Evolutionary conservation across 2,113 vertebrate genomes (phyloP), one percentile per base, ranked within the genome.

Genomic region (Toxotes chatareus): DNA sequence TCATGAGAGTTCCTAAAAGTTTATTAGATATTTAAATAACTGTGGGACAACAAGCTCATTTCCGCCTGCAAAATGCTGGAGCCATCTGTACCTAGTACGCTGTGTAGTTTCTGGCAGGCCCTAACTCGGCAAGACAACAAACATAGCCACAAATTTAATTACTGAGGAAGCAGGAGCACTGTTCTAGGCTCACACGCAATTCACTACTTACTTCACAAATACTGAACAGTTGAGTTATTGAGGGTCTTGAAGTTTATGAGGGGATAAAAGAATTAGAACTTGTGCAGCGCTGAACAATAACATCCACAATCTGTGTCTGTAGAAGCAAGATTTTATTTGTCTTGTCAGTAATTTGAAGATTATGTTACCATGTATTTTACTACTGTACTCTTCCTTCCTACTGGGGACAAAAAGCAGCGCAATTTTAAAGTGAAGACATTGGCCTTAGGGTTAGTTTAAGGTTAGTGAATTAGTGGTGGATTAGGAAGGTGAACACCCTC

Each of bases 81-180:
- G 61, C 34, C 73, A 42, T 79, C 65, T 73, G 34, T 47, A 59
- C 63, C 5, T 34, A n/a, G 73, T 16, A 17, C 10, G 19, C 47
- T 55, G 64, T 44, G 31, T 23, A 31, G n/a, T 83, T 73, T 63
- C 67, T 84, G 86, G 74, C 72, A 53, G 62, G 21, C 27, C 31
- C 31, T 4, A 55, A 77, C 32, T 55, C 17, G n/a, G 70, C 53
- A 66, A 73, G 84, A 31, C 62, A 65, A 69, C 71, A 84, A 73
- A 82, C 27, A 67, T 12, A 66, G 66, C 57, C 74, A 47, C 27
- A 36, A 62, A 81, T 60, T 57, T 62, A 81, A 82, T 80, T 51
- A 73, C 49, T 21, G 63, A 55, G 73, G 44, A 55, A 23, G 51
- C 62, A 21, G 46, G 57, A 76, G 36, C 44, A 27, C 65, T 53